Conservation (phyloP, 2,797 vertebrate species). For the Ispidina picta region DNA sequence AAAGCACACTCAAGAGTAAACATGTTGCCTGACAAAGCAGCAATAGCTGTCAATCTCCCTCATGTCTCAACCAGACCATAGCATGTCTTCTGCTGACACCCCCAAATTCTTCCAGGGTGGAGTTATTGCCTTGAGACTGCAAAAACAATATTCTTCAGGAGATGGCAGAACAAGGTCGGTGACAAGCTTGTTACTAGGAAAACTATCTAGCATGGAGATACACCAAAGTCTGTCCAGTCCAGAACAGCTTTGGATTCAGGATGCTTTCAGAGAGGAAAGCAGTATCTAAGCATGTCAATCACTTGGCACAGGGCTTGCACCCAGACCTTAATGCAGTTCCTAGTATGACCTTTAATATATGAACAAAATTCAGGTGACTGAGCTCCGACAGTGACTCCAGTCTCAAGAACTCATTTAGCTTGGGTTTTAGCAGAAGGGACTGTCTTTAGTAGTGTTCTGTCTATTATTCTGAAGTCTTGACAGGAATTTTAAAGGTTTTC, state of each 20-base stretch:
- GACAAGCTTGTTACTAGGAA: not conserved
- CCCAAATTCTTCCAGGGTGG: not conserved
- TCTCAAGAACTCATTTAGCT: not conserved
- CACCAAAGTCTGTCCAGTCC: not conserved
- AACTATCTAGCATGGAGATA: not conserved
- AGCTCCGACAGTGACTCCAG: not conserved
- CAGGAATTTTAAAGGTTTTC: not conserved
- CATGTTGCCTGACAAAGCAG: not conserved
- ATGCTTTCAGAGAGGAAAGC: not conserved
- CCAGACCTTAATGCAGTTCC: not conserved
- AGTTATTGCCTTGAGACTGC: not conserved
- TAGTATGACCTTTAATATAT: not conserved
- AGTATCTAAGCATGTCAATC: not conserved
- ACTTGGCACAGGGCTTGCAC: not conserved
- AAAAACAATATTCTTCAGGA: not conserved
- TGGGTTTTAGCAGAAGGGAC: not conserved
- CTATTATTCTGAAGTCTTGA: not conserved
- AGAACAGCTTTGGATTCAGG: not conserved
- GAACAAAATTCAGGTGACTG: not conserved
- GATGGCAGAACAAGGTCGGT: not conserved
- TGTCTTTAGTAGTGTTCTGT: not conserved
- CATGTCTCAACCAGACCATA: not conserved
- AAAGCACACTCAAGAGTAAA: not conserved
- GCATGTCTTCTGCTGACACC: not conserved
- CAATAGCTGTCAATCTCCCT: not conserved